Evolutionary conservation across 2,888 invertebrate species (phyloP).

Genomic region (Chaitophorus viminalis): DNA sequence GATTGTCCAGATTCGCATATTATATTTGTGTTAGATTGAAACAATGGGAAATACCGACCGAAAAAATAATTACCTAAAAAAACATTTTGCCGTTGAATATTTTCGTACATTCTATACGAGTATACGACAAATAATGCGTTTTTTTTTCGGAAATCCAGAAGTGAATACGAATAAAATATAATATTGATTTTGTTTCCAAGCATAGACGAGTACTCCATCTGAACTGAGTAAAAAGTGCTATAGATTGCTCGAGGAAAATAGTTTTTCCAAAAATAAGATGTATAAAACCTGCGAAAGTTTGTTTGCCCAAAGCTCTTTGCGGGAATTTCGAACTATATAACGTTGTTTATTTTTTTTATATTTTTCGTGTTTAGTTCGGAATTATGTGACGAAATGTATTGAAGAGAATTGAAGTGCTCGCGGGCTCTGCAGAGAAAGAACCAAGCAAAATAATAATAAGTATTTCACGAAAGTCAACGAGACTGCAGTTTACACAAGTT

Average conservation of each 20-base stretch:
- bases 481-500: slow-evolving; percentile 15
- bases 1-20: too few relatives aligned
- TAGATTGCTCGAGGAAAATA: background rate
- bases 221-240: background rate
- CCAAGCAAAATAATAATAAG: background rate
- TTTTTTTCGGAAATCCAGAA: too few relatives aligned
- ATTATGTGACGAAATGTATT: slow-evolving; percentile 14
- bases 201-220: background rate
- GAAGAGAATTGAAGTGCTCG: slow-evolving; percentile 25
- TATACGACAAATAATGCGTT: too few relatives aligned
- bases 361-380: background rate
- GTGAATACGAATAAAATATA: background rate
- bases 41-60: too few relatives aligned
- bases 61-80: too few relatives aligned
- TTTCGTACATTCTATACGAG: too few relatives aligned
- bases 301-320: background rate
- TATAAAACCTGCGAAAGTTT: background rate
- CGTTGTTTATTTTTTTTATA: slow-evolving; percentile 4
- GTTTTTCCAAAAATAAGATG: background rate
- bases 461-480: background rate
- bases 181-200: background rate
- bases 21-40: too few relatives aligned
- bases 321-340: background rate
- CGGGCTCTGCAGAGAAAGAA: background rate
- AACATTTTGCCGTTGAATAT: too few relatives aligned